A percentile compares a stretch with the other conserved stretches of the same genome.
Evolutionary conservation across 2,113 vertebrate genomes (phyloP).

Genomic region (Pipra filicauda): DNA sequence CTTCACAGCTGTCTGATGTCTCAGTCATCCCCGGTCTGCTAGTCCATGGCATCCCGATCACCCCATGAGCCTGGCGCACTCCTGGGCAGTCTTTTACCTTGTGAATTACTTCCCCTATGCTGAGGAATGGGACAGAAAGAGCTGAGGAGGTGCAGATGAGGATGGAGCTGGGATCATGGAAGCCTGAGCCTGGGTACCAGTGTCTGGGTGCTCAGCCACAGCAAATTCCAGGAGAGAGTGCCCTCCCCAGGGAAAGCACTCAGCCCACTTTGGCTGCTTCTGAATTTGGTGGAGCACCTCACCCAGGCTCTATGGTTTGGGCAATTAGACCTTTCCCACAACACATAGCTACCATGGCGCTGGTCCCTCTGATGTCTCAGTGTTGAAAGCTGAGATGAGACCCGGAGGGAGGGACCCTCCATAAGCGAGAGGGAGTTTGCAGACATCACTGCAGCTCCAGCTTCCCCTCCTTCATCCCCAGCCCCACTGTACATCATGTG

Average conservation of each 20-base stretch:
- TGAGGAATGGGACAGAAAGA: neutral
- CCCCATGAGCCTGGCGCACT: fast-evolving
- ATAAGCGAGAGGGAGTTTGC: neutral
- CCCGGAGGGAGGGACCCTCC: neutral
- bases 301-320: fast-evolving
- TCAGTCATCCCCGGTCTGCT: neutral
- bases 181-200: neutral
- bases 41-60: neutral
- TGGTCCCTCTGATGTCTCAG: neutral
- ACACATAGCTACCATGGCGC: fast-evolving
- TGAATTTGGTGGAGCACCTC: neutral
- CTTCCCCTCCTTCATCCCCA: neutral
- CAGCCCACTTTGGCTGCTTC: neutral
- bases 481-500: neutral
- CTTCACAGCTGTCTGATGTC: neutral
- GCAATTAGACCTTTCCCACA: neutral
- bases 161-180: neutral
- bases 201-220: neutral
- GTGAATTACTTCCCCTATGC: neutral
- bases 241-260: neutral
- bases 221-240: neutral
- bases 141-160: neutral
- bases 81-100: neutral
- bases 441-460: neutral
- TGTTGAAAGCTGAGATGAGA: neutral